Base-by-base conservation (phyloP, 2,888 invertebrate genomes). In the Protodeltote pygarga region DNA sequence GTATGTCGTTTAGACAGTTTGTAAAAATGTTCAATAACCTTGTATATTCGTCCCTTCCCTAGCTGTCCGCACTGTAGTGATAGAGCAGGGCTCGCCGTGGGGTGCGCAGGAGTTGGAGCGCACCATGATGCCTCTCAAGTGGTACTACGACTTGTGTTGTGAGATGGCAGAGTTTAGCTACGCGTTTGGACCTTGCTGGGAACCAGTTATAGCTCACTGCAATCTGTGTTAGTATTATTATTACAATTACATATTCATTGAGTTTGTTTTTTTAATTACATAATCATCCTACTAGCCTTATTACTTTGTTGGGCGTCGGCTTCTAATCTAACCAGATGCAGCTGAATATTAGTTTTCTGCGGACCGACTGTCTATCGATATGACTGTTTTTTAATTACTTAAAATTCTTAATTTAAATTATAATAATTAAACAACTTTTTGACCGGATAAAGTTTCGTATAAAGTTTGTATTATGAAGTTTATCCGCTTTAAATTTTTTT, bases 171-270 rank as follows among this genome's bases (percentile, higher is more conserved):
- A 96, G 63, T 97, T 95, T 79, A 96, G 96, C 77, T 97, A 98
- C 81, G 98, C 99, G 0, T 99, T 99, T 80, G 99, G 99, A 0
- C 98, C 99, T 0, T 99, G 99, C 83, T 99, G 99, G 99, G 99
- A 99, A 79, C 99, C 99, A 0, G 98, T 97, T 9, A 95, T 98
- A 44, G 97, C 98, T 0, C 97, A 98, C 75, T 96, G 96, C 86
- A 97, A 97, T 78, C 88, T 97, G 6, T 94, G 96, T 94, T 64
- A 83, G 88, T 80, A 21, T 42, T 27, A 5, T 21, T n/a, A 2
- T 29, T 1, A 14, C 9, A 5, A 9, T 19, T 16, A 19, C 9
- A 11, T 10, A n/a, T 6, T 2, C 10, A n/a, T 6, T 8, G 4
- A 16, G 10, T 19, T 13, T 4, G 4, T 37, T n/a, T 27, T 13